Percentiles rank a stretch among this genome's conserved stretches.
Conservation (phyloP, 2,888 invertebrate genomes). For the Serrognathus titanus region DNA sequence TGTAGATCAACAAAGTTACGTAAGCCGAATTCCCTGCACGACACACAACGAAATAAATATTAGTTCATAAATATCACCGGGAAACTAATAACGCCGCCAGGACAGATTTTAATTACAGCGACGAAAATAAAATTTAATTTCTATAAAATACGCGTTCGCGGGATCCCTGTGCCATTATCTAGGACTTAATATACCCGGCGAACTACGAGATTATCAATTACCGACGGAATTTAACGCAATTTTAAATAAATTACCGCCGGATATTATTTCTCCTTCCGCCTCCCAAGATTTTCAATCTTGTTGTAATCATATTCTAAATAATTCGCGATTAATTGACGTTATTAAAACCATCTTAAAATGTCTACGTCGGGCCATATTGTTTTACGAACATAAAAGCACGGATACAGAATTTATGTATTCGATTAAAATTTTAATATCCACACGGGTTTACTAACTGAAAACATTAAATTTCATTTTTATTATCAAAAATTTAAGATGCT, state of each 20-base stretch:
- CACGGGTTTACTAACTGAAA: no score
- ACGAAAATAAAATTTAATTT: constrained; percentile 11
- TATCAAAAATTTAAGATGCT: no score
- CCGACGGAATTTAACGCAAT: constrained; percentile 23
- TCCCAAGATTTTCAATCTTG: constrained; percentile 18
- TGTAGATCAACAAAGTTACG: no score
- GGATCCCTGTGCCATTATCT: constrained; percentile 12
- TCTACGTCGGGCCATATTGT: no score
- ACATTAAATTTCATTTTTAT: no score
- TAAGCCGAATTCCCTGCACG: no score
- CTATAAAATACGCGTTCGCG: constrained; percentile 8
- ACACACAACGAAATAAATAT: no score
- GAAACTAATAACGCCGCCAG: not conserved
- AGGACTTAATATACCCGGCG: constrained; percentile 15
- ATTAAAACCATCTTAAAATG: constrained; percentile 6
- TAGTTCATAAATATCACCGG: no score
- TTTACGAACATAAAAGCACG: no score
- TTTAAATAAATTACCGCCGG: constrained; percentile 21
- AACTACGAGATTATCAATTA: constrained; percentile 10
- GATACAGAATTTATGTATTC: no score
- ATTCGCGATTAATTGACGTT: constrained; percentile 22
- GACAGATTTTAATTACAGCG: constrained; percentile 2
- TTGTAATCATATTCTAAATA: constrained; percentile 20
- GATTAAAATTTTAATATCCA: no score
- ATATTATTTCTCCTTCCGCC: not conserved